These are phyloP conservation scores for Brachystomella parvula DNA, from an alignment of 1,140 invertebrate species.

Conservation along the genomic window DNA sequence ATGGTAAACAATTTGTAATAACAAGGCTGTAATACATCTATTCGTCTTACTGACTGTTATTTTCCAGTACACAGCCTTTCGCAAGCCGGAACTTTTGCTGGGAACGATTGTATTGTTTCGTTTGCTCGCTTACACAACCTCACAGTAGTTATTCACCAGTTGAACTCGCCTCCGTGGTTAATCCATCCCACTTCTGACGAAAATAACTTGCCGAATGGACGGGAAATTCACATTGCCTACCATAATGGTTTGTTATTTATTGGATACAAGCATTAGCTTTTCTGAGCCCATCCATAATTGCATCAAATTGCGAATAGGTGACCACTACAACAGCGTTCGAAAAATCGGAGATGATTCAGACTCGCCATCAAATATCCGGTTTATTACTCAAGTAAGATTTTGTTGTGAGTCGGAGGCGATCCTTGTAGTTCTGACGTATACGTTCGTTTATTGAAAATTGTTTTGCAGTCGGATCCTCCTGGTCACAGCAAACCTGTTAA, in stretches of 20 bases:
- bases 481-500: slow-evolving; percentile 18
- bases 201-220: slow-evolving; percentile 14
- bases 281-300: background rate
- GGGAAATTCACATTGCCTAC: slow-evolving; percentile 41
- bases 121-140: slow-evolving; percentile 48
- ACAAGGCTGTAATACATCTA: too few species aligned
- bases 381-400: slow-evolving; percentile 19
- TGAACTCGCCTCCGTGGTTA: slow-evolving; percentile 46
- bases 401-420: too few species aligned
- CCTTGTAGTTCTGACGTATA: background rate
- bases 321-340: slow-evolving; percentile 37
- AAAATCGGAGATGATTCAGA: slow-evolving; percentile 33
- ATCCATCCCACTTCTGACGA: slow-evolving; percentile 39
- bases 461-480: slow-evolving; percentile 12
- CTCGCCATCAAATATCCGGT: slow-evolving; percentile 29
- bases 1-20: too few species aligned
- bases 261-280: too few species aligned
- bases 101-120: slow-evolving; percentile 52
- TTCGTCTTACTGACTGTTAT: too few species aligned
- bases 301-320: slow-evolving; percentile 29
- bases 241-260: too few species aligned
- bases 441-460: slow-evolving; percentile 6
- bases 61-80: slow-evolving; percentile 45
- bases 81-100: slow-evolving; percentile 49
- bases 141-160: slow-evolving; percentile 50